A percentile compares a stretch with the other conserved stretches of the same genome.
Conservation (phyloP, 2,888 invertebrate species). For the Platynereis dumerilii region DNA sequence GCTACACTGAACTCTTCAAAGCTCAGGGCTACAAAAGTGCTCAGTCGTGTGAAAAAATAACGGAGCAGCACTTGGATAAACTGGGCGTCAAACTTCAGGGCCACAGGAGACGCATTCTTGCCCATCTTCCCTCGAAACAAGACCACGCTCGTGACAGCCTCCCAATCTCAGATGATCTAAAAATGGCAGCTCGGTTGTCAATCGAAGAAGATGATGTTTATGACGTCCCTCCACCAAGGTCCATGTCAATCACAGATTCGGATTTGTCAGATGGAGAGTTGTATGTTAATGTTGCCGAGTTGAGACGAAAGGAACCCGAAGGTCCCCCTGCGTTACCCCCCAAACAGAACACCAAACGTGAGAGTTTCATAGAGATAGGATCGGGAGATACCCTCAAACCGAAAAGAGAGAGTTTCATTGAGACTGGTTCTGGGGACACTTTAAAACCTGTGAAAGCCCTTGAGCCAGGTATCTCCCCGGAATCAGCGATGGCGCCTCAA, state of each 20-base stretch:
- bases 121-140: slow-evolving; percentile 3
- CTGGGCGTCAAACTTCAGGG: slow-evolving; percentile 5
- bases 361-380: too few species aligned
- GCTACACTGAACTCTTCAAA: not conserved
- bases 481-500: too few species aligned
- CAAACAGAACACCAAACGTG: too few species aligned
- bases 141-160: not conserved
- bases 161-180: not conserved
- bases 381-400: not conserved
- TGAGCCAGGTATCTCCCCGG: not conserved
- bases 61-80: slow-evolving; percentile 10
- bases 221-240: too few species aligned
- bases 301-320: too few species aligned
- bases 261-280: not conserved
- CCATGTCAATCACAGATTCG: too few species aligned
- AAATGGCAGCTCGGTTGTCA: not conserved
- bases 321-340: too few species aligned
- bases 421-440: not conserved
- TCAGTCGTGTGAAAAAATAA: not conserved
- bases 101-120: slow-evolving; percentile 8
- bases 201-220: too few species aligned
- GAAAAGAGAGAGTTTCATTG: not conserved
- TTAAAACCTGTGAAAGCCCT: not conserved
- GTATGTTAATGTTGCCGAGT: slow-evolving; percentile 1
- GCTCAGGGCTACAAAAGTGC: not conserved